These are phyloP conservation scores for Scaptomyza caliginosa DNA, from an alignment of 2,888 invertebrate genomes.

Conservation along the genomic window DNA sequence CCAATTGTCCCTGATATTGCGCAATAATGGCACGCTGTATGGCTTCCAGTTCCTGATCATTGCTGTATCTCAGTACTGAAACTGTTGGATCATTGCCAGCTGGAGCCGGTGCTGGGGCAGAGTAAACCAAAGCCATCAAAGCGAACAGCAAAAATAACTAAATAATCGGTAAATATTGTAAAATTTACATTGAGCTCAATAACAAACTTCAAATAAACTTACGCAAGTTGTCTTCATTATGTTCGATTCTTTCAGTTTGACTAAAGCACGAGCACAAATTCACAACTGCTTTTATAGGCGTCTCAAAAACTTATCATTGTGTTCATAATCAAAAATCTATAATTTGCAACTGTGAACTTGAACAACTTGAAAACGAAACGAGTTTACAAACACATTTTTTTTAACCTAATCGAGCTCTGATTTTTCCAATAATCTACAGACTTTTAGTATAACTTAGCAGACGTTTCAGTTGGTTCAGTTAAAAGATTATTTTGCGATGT, in stretches of 20 bases:
- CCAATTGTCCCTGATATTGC: conserved; percentile 72
- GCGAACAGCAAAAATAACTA: conserved; percentile 56
- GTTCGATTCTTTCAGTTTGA: conserved; percentile 26
- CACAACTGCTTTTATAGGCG: conserved; percentile 53
- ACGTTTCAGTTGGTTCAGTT: conserved; percentile 16
- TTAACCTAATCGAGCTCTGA: conserved; percentile 40
- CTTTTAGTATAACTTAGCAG: conserved; percentile 11
- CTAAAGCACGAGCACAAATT: conserved; percentile 44
- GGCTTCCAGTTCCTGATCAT: conserved; percentile 70
- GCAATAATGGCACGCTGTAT: conserved; percentile 76
- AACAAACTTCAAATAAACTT: conserved; percentile 18
- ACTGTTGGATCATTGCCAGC: conserved; percentile 56
- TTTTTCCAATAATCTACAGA: conserved; percentile 40
- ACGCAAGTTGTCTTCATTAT: conserved; percentile 63
- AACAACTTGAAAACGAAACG: conserved; percentile 59
- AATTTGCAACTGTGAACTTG: conserved; percentile 75
- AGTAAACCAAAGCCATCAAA: conserved; percentile 42
- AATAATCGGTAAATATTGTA: not conserved
- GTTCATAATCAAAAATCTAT: conserved; percentile 51
- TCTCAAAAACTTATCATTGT: conserved; percentile 37
- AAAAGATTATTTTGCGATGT: conserved; percentile 20
- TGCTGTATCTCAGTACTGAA: conserved; percentile 64
- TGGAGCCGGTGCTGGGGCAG: conserved; percentile 37
- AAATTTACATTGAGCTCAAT: not conserved
- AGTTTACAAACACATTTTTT: conserved; percentile 46